Base-by-base conservation (phyloP, 2,888 invertebrate species). In the Drymonia ruficornis region DNA sequence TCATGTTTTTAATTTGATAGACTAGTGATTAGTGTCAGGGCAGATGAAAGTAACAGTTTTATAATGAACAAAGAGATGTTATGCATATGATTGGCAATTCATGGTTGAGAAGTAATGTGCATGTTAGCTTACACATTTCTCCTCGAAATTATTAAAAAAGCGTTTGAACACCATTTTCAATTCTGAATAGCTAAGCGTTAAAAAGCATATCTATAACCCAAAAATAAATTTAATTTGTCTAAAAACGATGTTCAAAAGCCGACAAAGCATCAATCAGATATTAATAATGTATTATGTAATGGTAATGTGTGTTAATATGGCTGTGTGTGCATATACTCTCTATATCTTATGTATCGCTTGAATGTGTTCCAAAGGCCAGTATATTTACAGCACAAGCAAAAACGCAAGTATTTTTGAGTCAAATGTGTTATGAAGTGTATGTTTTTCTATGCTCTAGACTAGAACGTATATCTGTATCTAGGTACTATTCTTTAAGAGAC, bases 361-460 rank as follows among this genome's bases (percentile, higher is more conserved):
- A 23, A 19, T 19, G 43, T 19, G 12, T 19, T 8, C 15, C 16
- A 16, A 7, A 9, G 43, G 19, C 43, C 8, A 12, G 13, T 19
- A 13, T 52, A 50, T 49, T 45, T 43, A 59, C 59, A 61, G 66
- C 13, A 59, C 15, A 61, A 68, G 56, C 66, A 42, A 52, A 58
- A 52, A 48, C 45, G 34, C 18, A n/a, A 7, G 2, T n/a, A n/a
- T n/a, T n/a, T 36, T 9, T 36, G 5, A 9, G n/a, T n/a, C n/a
- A 36, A 36, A 36, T 36, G 36, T 36, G n/a, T 36, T n/a, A 31
- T n/a, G n/a, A n/a, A n/a, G n/a, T 31, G 31, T 11, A 31, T 4
- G 23, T 6, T 23, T 6, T 31, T 31, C 2, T 9, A 9, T 8
- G 9, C 31, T 31, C 8, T 12, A 12, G 31, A 31, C 31, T 31